A percentile compares a stretch with the other conserved stretches of the same genome.
phyloP scores from a whole-genome alignment of 1,140 invertebrate genomes.

The Meloidogyne hapla region DNA sequence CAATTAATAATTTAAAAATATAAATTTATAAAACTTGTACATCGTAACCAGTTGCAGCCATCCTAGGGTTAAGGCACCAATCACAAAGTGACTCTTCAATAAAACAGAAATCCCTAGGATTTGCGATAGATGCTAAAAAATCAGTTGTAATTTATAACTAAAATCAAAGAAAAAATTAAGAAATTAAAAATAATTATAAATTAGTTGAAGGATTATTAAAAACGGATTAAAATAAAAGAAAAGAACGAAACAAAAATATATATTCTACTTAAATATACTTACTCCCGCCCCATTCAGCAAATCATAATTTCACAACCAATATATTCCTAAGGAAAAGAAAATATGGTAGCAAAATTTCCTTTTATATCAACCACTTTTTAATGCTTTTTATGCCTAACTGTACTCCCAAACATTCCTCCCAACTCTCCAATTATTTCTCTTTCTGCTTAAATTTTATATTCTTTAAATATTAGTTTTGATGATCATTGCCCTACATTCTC shows the following conservation, averaged over 20 bases:
- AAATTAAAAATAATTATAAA: background rate
- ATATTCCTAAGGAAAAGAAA: background rate
- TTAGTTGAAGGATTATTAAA: too few species aligned
- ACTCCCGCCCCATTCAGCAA: background rate
- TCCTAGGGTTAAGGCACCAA: background rate
- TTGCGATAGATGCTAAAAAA: background rate
- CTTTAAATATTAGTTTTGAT: background rate
- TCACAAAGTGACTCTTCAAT: background rate
- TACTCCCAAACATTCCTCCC: background rate
- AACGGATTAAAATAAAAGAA: too few species aligned
- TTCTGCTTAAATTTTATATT: background rate
- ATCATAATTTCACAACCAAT: background rate
- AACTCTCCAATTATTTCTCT: background rate
- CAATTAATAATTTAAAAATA: too few species aligned
- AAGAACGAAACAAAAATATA: background rate
- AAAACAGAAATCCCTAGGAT: background rate
- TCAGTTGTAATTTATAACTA: background rate
- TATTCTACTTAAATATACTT: background rate
- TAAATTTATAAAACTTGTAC: background rate
- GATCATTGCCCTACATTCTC: background rate
- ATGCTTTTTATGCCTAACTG: background rate
- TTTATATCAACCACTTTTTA: background rate
- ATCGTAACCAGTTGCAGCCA: background rate
- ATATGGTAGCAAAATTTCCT: slow-evolving; percentile 3
- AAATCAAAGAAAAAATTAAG: background rate